Conservation (phyloP, 2,888 invertebrate species). For the Napeogenes sylphis region DNA sequence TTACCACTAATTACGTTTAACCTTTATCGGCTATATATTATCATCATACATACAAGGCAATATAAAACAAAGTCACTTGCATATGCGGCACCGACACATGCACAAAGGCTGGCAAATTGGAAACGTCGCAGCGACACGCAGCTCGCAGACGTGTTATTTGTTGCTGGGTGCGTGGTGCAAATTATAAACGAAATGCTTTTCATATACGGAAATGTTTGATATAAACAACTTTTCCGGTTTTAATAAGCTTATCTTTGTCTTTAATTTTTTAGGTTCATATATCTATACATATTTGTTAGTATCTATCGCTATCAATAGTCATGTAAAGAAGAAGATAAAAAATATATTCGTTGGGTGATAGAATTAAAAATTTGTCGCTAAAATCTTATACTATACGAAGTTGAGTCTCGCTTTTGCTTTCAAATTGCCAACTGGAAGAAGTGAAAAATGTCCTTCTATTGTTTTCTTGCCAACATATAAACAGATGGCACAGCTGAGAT, state of each 20-base stretch:
- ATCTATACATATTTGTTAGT: neutral
- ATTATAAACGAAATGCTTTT: slow-evolving; percentile 21
- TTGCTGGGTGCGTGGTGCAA: slow-evolving; percentile 33
- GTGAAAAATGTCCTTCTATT: slow-evolving; percentile 52
- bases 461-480: slow-evolving; percentile 39
- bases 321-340: neutral
- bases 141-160: slow-evolving; percentile 48
- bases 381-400: slow-evolving; percentile 20
- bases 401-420: slow-evolving; percentile 38
- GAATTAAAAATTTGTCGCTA: slow-evolving; percentile 12
- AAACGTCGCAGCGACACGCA: slow-evolving; percentile 47
- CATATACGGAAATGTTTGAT: too few relatives aligned
- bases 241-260: too few relatives aligned
- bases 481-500: slow-evolving; percentile 18
- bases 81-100: slow-evolving; percentile 38
- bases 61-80: slow-evolving; percentile 34
- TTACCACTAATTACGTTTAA: too few relatives aligned
- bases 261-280: neutral
- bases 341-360: neutral
- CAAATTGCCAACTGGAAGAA: slow-evolving; percentile 45
- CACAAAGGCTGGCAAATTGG: slow-evolving; percentile 49
- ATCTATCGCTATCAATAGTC: too few relatives aligned
- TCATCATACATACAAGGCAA: slow-evolving; percentile 19
- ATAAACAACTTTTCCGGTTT: too few relatives aligned
- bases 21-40: neutral